These are phyloP conservation scores for Andricus grossulariae DNA, from an alignment of 1,140 invertebrate genomes.

Conservation along the genomic window DNA sequence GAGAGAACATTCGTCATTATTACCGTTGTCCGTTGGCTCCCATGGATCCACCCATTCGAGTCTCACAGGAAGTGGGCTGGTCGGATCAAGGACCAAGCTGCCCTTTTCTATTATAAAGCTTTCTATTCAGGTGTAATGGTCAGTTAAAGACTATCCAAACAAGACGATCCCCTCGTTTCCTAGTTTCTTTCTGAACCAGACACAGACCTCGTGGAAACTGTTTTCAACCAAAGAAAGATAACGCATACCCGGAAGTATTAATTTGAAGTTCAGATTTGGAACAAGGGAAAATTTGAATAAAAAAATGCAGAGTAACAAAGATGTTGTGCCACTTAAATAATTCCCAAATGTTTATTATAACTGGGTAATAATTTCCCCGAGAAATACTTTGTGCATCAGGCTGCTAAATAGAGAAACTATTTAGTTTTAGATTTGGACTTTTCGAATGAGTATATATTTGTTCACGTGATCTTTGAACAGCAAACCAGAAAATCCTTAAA, in stretches of 20 bases:
- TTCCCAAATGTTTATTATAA: neutral
- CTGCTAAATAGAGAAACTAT: conserved; percentile 61
- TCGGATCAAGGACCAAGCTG: conserved; percentile 69
- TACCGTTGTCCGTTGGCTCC: conserved; percentile 65
- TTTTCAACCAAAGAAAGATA: neutral
- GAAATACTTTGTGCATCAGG: neutral
- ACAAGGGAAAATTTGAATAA: too few species aligned
- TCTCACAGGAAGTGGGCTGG: conserved; percentile 73
- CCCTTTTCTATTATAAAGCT: conserved; percentile 63
- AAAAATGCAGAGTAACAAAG: too few species aligned
- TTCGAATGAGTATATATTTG: conserved; percentile 58
- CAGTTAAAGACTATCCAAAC: conserved; percentile 74
- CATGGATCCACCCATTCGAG: conserved; percentile 58
- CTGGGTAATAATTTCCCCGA: neutral
- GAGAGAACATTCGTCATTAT: conserved; percentile 68
- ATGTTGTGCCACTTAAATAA: too few species aligned
- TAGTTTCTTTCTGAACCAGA: conserved; percentile 21
- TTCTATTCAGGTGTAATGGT: conserved; percentile 75
- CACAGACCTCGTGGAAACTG: conserved; percentile 18
- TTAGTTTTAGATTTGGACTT: conserved; percentile 53
- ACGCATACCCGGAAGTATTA: neutral
- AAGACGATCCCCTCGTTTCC: conserved; percentile 43
- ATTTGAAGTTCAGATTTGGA: conserved; percentile 3
- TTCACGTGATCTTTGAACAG: conserved; percentile 70
- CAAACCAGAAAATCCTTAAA: conserved; percentile 71